These are phyloP conservation scores for Mamestra brassicae DNA, from an alignment of 2,888 invertebrate genomes.

Conservation along the genomic window DNA sequence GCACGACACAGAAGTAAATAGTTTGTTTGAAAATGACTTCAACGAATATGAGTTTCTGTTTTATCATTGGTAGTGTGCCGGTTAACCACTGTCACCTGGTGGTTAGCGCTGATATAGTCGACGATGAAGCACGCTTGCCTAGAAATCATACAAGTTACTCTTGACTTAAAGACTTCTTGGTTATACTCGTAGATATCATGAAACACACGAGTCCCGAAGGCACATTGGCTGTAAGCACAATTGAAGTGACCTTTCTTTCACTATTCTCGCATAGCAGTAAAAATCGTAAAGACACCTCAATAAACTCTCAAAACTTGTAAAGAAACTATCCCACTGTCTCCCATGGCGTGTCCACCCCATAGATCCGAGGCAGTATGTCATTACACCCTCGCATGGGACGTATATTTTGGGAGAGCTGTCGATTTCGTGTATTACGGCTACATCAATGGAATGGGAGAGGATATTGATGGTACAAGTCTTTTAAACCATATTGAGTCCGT, in stretches of 20 bases:
- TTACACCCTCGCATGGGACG: constrained; percentile 78
- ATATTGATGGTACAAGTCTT: constrained; percentile 26
- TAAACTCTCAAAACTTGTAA: background rate
- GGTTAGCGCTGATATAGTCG: background rate
- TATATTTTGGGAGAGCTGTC: constrained; percentile 75
- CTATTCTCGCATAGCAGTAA: background rate
- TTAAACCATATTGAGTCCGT: constrained; percentile 6
- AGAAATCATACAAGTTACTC: background rate
- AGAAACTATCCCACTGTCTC: constrained; percentile 25
- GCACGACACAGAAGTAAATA: background rate
- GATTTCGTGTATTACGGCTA: constrained; percentile 56
- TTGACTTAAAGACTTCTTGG: background rate
- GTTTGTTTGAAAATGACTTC: background rate
- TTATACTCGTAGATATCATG: too few relatives aligned
- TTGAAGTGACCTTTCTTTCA: background rate
- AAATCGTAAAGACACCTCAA: background rate
- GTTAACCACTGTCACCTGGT: too few relatives aligned
- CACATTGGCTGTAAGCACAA: too few relatives aligned
- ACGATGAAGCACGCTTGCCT: background rate
- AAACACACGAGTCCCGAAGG: too few relatives aligned
- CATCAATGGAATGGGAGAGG: constrained; percentile 39
- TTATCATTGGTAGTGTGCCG: background rate
- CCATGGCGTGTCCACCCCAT: constrained; percentile 57
- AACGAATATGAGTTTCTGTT: background rate
- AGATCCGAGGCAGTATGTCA: constrained; percentile 67